Percentiles rank a stretch among this genome's conserved stretches.
These are phyloP conservation scores for Fulmarus glacialis DNA, from an alignment of 2,113 vertebrate genomes.

Conservation along the genomic window DNA sequence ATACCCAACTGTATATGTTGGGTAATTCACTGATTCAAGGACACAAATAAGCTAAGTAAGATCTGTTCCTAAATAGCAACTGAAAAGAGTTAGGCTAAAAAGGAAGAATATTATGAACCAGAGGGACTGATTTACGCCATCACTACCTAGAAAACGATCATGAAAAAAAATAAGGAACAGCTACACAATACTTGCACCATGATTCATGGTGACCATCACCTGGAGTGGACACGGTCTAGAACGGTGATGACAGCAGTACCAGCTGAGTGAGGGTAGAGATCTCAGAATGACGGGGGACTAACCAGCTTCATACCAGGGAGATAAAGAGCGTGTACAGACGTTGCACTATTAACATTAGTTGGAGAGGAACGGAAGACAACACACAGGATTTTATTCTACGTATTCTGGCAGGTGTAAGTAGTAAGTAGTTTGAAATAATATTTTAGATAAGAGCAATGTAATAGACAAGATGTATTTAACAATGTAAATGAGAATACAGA, in stretches of 20 bases:
- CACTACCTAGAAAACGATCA: not conserved
- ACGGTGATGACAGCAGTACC: not conserved
- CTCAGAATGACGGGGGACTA: not conserved
- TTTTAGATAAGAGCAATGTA: not conserved
- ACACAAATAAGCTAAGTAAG: not conserved
- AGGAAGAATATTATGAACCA: not conserved
- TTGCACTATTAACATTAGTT: not conserved
- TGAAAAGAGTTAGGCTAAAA: not conserved
- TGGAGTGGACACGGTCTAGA: accelerated
- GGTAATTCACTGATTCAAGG: not conserved
- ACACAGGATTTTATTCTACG: not conserved
- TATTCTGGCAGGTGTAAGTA: not conserved
- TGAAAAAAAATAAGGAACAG: not conserved
- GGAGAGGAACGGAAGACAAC: not conserved
- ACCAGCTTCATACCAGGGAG: not conserved
- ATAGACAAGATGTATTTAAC: not conserved
- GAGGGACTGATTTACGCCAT: not conserved
- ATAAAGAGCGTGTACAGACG: not conserved
- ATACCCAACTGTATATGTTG: not conserved
- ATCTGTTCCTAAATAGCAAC: not conserved
- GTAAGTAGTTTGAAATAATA: not conserved
- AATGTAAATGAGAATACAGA: not conserved
- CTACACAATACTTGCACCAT: not conserved
- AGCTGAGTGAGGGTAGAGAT: not conserved
- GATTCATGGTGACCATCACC: too few relatives aligned